phyloP scores from a whole-genome alignment of 2,797 vertebrate genomes.

The Cercopithecus diana region DNA sequence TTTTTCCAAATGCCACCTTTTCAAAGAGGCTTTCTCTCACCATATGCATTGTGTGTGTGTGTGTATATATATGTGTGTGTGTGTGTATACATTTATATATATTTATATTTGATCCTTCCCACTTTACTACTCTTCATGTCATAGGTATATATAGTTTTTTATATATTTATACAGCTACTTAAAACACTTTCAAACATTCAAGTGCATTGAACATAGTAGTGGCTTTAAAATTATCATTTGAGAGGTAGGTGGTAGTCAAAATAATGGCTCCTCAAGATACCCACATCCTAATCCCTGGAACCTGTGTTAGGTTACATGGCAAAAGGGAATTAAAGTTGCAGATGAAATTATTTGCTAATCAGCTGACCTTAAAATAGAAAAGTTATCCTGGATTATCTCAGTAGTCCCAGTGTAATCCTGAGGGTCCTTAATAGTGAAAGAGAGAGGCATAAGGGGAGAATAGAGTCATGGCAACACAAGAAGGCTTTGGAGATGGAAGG shows the following conservation, averaged over 20 bases:
- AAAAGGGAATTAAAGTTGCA: not conserved
- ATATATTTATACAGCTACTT: not conserved
- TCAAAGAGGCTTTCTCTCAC: not conserved
- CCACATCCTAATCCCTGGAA: not conserved
- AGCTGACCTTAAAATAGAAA: not conserved
- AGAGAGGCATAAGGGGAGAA: too few species aligned
- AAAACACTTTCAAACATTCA: not conserved
- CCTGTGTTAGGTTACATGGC: not conserved
- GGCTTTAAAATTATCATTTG: not conserved
- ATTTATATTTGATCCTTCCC: not conserved
- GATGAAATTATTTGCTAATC: not conserved
- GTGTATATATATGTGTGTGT: rapidly evolving
- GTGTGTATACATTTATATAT: too few species aligned
- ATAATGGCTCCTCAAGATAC: not conserved
- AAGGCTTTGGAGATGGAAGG: not conserved
- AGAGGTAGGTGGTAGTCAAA: not conserved
- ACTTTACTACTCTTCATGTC: not conserved
- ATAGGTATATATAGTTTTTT: not conserved
- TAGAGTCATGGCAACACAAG: not conserved
- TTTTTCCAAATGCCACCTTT: not conserved
- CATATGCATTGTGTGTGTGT: not conserved
- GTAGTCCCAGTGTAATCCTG: not conserved
- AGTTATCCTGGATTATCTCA: not conserved
- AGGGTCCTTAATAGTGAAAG: not conserved
- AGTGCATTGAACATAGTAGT: not conserved